Evolutionary conservation across 2,888 invertebrate species (phyloP).

Genomic region (Synergus gifuensis): DNA sequence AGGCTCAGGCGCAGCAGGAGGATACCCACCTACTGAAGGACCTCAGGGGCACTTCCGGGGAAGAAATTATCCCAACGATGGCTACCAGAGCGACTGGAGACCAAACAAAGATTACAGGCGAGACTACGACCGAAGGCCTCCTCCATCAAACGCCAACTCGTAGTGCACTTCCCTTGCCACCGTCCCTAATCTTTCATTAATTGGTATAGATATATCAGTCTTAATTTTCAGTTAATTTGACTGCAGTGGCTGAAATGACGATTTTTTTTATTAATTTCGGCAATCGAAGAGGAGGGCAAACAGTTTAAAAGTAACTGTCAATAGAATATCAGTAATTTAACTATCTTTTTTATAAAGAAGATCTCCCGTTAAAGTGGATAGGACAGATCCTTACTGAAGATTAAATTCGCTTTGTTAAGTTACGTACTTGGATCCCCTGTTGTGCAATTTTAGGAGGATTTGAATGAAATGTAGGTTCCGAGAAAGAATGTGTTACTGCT

Average conservation of each 20-base stretch:
- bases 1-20: conserved; percentile 78
- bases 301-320: not conserved
- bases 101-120: conserved; percentile 79
- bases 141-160: conserved; percentile 79
- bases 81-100: conserved; percentile 78
- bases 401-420: not conserved
- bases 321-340: conserved; percentile 30
- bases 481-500: conserved; percentile 24
- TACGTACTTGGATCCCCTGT: conserved; percentile 30
- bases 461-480: not conserved
- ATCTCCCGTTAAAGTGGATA: not conserved
- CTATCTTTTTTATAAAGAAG: conserved; percentile 43
- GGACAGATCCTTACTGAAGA: not conserved
- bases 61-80: conserved; percentile 71
- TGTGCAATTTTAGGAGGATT: conserved; percentile 58
- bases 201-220: conserved; percentile 38
- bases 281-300: conserved; percentile 14
- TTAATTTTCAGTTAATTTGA: not conserved
- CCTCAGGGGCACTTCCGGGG: conserved; percentile 71
- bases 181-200: conserved; percentile 69
- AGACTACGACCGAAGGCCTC: conserved; percentile 84
- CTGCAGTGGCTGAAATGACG: not conserved
- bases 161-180: conserved; percentile 72
- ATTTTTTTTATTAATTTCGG: not conserved
- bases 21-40: conserved; percentile 75